phyloP scores from a whole-genome alignment of 2,113 vertebrate genomes.

The Pipra filicauda region DNA sequence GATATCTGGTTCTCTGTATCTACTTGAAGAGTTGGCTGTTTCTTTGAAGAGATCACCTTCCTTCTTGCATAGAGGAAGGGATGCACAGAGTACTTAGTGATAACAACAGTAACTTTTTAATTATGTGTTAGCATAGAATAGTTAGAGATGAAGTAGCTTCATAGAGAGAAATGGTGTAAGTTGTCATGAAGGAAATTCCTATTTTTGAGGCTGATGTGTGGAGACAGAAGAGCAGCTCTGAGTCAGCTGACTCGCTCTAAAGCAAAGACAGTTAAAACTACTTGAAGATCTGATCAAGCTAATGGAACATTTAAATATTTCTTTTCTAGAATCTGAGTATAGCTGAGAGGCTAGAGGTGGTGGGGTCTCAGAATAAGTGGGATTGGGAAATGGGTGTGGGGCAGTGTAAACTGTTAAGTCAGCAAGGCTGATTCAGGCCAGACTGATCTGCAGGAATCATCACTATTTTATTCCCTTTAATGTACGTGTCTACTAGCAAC shows the following conservation, averaged over 20 bases:
- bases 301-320: background rate
- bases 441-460: background rate
- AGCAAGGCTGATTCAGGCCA: background rate
- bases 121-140: background rate
- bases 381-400: background rate
- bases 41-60: conserved; percentile 22
- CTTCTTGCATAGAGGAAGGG: background rate
- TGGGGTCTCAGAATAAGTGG: background rate
- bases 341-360: background rate
- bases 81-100: background rate
- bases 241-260: background rate
- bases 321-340: background rate
- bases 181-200: background rate
- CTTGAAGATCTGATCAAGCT: background rate
- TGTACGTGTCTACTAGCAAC: background rate
- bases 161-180: background rate
- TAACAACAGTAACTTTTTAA: background rate
- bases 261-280: background rate
- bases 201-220: background rate
- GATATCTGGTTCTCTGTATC: background rate
- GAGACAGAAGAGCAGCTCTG: background rate
- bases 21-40: background rate
- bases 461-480: background rate
- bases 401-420: background rate
- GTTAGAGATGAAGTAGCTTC: background rate